A percentile compares a stretch with the other conserved stretches of the same genome.
Evolutionary conservation across 2,113 vertebrate genomes (phyloP).

Genomic region (Clupea harengus): DNA sequence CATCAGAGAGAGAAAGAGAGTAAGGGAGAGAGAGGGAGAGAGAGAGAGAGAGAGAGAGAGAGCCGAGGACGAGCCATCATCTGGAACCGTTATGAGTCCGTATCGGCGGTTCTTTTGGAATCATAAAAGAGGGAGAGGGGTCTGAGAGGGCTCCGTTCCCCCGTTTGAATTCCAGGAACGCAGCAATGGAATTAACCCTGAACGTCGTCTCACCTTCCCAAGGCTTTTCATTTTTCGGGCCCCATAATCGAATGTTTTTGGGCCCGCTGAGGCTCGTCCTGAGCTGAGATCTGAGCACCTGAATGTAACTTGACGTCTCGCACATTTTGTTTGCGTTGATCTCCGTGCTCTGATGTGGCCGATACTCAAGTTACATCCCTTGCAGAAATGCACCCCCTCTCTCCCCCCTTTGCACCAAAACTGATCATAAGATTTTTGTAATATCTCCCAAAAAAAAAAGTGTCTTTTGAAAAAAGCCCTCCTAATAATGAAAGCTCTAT

Average conservation of each 20-base stretch:
- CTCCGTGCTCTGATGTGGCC: not conserved
- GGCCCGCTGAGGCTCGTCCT: not conserved
- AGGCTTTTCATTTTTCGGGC: not conserved
- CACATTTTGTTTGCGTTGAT: conserved; percentile 17
- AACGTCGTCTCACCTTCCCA: conserved; percentile 9
- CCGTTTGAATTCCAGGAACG: not conserved
- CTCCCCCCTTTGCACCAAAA: not conserved
- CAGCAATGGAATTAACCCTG: conserved; percentile 5
- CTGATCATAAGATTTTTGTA: not conserved
- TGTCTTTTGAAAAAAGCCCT: not conserved
- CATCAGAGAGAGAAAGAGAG: not conserved
- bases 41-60: not conserved
- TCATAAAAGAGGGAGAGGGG: conserved; percentile 10
- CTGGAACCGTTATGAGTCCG: conserved; percentile 9
- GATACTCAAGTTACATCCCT: conserved; percentile 10
- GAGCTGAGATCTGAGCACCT: not conserved
- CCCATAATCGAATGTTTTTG: conserved; percentile 2
- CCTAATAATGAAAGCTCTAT: not conserved
- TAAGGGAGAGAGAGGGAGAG: not conserved
- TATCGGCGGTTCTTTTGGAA: not conserved
- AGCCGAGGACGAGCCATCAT: not conserved
- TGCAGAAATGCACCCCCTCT: not conserved
- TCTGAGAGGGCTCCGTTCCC: not conserved
- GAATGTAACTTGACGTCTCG: conserved; percentile 6
- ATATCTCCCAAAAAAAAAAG: not conserved